These are phyloP conservation scores for Bergia sp. DNA, from an alignment of 92 coral and sea anemone genomes.

Conservation along the genomic window DNA sequence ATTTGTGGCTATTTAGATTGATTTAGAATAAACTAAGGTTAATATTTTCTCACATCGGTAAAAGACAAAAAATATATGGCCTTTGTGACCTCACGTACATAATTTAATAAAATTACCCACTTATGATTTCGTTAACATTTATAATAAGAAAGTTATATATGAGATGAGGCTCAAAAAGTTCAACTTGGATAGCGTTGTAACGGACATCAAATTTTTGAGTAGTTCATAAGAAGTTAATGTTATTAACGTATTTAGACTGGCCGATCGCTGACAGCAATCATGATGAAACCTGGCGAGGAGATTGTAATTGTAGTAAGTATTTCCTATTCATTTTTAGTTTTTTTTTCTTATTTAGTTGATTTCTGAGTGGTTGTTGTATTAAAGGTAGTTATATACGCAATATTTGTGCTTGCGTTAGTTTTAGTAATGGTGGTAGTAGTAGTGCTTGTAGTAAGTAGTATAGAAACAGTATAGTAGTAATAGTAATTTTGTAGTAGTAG, in stretches of 20 bases:
- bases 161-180: too few relatives aligned
- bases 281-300: neutral
- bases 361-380: neutral
- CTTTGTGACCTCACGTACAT: too few relatives aligned
- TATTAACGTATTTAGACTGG: neutral
- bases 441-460: too few relatives aligned
- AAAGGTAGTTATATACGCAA: too few relatives aligned
- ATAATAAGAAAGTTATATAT: too few relatives aligned
- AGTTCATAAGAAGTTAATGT: neutral
- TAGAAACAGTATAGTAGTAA: neutral
- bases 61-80: too few relatives aligned
- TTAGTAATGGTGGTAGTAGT: neutral
- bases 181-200: neutral
- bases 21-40: too few relatives aligned
- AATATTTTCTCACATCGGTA: too few relatives aligned
- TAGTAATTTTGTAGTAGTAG: neutral
- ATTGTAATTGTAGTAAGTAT: constrained; percentile 5
- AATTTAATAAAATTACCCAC: too few relatives aligned
- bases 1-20: too few relatives aligned
- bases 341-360: too few relatives aligned
- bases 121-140: too few relatives aligned
- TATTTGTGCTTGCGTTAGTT: neutral
- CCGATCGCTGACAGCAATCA: neutral
- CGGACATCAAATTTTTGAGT: neutral
- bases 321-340: neutral